Percentiles rank a stretch among this genome's conserved stretches.
These are phyloP conservation scores for Pangasius macronema DNA, from an alignment of 2,797 vertebrate genomes.

Conservation along the genomic window DNA sequence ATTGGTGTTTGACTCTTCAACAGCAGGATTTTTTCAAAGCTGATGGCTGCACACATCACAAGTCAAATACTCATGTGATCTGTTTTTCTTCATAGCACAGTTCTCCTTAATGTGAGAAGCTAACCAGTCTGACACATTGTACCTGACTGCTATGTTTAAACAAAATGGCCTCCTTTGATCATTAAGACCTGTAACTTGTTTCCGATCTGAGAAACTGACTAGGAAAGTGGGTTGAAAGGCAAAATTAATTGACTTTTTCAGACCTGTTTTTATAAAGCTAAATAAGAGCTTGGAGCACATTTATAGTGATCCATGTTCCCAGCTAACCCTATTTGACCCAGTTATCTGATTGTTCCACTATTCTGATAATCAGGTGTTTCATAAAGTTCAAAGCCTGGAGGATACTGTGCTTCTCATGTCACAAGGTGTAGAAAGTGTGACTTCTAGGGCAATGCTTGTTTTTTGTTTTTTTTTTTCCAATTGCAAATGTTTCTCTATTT, in stretches of 20 bases:
- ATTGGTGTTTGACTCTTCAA: constrained; percentile 20
- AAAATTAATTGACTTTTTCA: constrained; percentile 30
- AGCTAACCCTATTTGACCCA: constrained; percentile 48
- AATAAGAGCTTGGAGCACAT: constrained; percentile 41
- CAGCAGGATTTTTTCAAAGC: constrained; percentile 3
- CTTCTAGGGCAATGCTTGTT: constrained; percentile 21
- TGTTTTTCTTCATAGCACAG: constrained; percentile 25
- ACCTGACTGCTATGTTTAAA: constrained; percentile 21
- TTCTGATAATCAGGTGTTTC: constrained; percentile 51
- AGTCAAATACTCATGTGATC: constrained; percentile 15
- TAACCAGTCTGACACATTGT: constrained; percentile 11
- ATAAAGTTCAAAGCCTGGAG: constrained; percentile 27
- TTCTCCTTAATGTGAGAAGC: constrained; percentile 5
- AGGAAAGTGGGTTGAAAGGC: constrained; percentile 23
- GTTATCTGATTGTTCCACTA: constrained; percentile 49
- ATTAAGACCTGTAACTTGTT: constrained; percentile 4
- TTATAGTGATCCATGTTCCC: constrained; percentile 44
- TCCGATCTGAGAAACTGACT: background rate
- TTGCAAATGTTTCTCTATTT: constrained; percentile 1
- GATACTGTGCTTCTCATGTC: constrained; percentile 45
- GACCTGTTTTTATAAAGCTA: constrained; percentile 9
- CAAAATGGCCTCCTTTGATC: constrained; percentile 16
- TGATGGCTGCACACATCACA: constrained; percentile 20
- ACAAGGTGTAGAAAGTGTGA: constrained; percentile 56
- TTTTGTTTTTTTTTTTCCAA: background rate